Base-by-base conservation (phyloP, 2,113 vertebrate species). In the Sprattus sprattus region DNA sequence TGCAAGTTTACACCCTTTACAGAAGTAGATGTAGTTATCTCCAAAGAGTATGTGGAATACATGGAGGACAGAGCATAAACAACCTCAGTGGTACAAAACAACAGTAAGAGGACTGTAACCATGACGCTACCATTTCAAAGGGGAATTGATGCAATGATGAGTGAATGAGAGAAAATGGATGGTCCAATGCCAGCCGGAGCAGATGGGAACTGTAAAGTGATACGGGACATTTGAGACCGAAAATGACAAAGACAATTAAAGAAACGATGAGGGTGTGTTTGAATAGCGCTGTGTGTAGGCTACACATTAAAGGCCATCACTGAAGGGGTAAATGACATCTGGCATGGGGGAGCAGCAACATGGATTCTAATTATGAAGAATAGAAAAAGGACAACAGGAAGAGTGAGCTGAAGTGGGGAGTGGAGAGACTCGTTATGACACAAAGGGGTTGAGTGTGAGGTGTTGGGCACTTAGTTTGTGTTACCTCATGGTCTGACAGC, bases 121-220 rank as follows among this genome's bases (percentile, higher is more conserved):
- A 78, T 78, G 11, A 78, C 39, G 93, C 93, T 86, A 87, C 92
- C 92, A 93, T 93, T 93, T 93, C 92, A 93, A 93, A 87, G 85
- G 89, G 84, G 84, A 93, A 92, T 89, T 39, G 71, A 78, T 39
- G 32, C n/a, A 25, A 39, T 78, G 28, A 86, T 86, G 89, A 93
- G 9, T 89, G 89, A 93, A 90, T 93, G 28, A 78, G 90, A 83
- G 88, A 71, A 54, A 84, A 83, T 85, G 84, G 75, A 28, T 60
- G 85, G 83, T n/a, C 47, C 52, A 50, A 22, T 45, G 81, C 67
- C 32, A 84, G 49, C 84, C 28, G 71, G 32, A 85, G 89, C 90
- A 89, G 86, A 45, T 87, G 85, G 82, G 86, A 45, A 84, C 87
- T 89, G 47, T n/a, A 18, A 83, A 25, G 39, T 60, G 75, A 22